phyloP scores from a whole-genome alignment of 2,113 vertebrate species.

The human region GRCh38 chr3:133472501-133473000 shows the following conservation, averaged over 20 bases:
- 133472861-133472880: background rate
- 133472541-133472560: conserved; percentile 93
- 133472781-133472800: background rate
- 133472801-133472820: background rate
- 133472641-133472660: background rate
- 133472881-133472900: background rate
- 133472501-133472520: conserved; percentile 91
- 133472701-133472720: background rate
- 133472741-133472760: background rate
- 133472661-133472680: background rate
- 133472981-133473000: no score
- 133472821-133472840: background rate
- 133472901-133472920: background rate
- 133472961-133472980: no score
- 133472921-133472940: background rate
- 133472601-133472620: background rate
- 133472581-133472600: background rate
- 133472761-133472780: background rate
- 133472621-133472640: background rate
- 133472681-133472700: background rate
- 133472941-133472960: no score
- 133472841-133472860: background rate
- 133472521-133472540: conserved; percentile 90
- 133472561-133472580: conserved; percentile 79
- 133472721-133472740: background rate